A percentile compares a stretch with the other conserved stretches of the same genome.
Evolutionary conservation across 2,797 vertebrate species (phyloP).

Genomic region (Paramormyrops hopkinsi): DNA sequence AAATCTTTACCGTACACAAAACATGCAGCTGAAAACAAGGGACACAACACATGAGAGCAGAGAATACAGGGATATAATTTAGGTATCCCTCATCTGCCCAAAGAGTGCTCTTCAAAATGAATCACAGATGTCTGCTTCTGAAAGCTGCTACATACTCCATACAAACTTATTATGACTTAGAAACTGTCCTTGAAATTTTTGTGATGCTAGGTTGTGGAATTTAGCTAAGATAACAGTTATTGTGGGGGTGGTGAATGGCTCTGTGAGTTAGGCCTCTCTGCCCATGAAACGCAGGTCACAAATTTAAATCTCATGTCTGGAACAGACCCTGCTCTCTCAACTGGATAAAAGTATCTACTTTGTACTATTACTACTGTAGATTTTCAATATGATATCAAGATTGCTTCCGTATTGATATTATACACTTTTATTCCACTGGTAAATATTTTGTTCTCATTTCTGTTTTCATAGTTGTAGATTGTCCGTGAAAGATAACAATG

Average conservation of each 20-base stretch:
- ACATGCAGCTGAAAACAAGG: not conserved
- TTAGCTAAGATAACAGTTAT: not conserved
- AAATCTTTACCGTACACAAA: not conserved
- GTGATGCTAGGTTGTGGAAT: not conserved
- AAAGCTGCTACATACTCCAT: not conserved
- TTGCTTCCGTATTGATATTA: not conserved
- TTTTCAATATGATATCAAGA: not conserved
- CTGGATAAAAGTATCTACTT: not conserved
- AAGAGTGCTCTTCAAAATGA: not conserved
- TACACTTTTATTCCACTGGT: not conserved
- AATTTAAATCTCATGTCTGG: not conserved
- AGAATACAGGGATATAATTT: not conserved
- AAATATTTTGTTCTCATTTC: not conserved
- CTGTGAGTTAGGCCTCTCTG: not conserved
- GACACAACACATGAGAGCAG: not conserved
- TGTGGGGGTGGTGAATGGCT: not conserved
- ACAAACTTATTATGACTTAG: not conserved
- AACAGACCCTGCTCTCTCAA: not conserved
- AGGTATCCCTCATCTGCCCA: not conserved
- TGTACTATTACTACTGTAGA: not conserved
- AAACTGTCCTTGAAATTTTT: conserved; percentile 1
- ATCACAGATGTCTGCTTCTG: not conserved
- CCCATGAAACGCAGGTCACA: not conserved
- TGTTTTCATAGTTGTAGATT: conserved; percentile 47
- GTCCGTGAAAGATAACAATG: conserved; percentile 70